Percentiles rank a stretch among this genome's conserved stretches.
phyloP scores from a whole-genome alignment of 2,113 vertebrate species.

The Halcyon malimbica region DNA sequence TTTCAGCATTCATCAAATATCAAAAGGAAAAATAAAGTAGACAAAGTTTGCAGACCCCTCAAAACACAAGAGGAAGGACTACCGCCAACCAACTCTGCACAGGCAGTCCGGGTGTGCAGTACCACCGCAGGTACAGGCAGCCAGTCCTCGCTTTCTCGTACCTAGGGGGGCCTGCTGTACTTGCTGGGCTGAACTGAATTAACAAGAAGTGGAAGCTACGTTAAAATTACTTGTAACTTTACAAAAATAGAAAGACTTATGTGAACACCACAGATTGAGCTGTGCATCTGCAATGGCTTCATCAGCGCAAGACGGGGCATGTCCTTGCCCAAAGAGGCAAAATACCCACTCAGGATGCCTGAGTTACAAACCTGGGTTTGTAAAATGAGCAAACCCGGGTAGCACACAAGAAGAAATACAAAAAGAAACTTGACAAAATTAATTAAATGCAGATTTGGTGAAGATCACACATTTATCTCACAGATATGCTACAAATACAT shows the following conservation, averaged over 20 bases:
- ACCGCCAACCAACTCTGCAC: not conserved
- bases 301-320: not conserved
- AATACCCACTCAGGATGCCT: not conserved
- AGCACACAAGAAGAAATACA: not conserved
- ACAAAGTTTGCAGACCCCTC: not conserved
- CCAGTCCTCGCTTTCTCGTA: rapidly evolving
- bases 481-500: not conserved
- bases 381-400: not conserved
- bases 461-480: not conserved
- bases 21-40: not conserved
- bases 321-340: not conserved
- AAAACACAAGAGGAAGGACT: not conserved
- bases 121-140: not conserved
- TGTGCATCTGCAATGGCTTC: not conserved
- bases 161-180: not conserved
- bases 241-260: not conserved
- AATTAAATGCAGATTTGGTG: not conserved
- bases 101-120: not conserved
- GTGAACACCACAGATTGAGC: not conserved
- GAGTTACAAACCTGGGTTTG: not conserved
- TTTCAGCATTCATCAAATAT: not conserved
- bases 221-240: not conserved
- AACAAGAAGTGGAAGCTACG: not conserved
- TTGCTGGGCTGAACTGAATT: not conserved
- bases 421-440: not conserved